These are phyloP conservation scores for Thecocarcelia acutangulata DNA, from an alignment of 2,888 invertebrate species.

Conservation along the genomic window DNA sequence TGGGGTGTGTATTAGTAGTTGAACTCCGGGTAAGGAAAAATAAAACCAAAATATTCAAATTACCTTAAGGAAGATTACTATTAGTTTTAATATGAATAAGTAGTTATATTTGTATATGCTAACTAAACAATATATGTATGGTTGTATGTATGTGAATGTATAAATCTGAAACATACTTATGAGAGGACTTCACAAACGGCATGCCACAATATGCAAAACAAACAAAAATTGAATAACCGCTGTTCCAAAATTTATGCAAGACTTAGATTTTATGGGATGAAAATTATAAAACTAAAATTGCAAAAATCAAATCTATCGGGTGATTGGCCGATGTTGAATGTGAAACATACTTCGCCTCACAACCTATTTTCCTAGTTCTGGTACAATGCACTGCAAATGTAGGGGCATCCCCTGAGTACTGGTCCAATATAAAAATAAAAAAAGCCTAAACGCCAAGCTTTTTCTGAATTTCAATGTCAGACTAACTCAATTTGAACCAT, in stretches of 20 bases:
- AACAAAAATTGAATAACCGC: background rate
- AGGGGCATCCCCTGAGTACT: too few relatives aligned
- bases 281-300: background rate
- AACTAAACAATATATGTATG: background rate
- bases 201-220: constrained; percentile 61
- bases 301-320: too few relatives aligned
- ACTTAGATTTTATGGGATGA: constrained; percentile 2
- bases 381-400: too few relatives aligned
- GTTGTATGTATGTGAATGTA: background rate
- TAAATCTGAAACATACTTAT: background rate
- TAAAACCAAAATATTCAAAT: constrained; percentile 51
- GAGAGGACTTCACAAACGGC: constrained; percentile 58
- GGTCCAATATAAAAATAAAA: too few relatives aligned
- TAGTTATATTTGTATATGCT: background rate
- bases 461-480: too few relatives aligned
- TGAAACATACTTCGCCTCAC: too few relatives aligned
- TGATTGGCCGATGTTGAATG: too few relatives aligned
- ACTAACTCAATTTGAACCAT: too few relatives aligned
- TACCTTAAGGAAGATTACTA: constrained; percentile 67
- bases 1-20: constrained; percentile 19
- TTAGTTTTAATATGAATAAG: constrained; percentile 5
- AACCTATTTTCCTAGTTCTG: too few relatives aligned
- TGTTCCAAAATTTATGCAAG: constrained; percentile 5
- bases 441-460: too few relatives aligned
- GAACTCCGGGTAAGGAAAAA: background rate